Evolutionary conservation across 2,888 invertebrate species (phyloP).

Genomic region (Cheilosia variabilis): DNA sequence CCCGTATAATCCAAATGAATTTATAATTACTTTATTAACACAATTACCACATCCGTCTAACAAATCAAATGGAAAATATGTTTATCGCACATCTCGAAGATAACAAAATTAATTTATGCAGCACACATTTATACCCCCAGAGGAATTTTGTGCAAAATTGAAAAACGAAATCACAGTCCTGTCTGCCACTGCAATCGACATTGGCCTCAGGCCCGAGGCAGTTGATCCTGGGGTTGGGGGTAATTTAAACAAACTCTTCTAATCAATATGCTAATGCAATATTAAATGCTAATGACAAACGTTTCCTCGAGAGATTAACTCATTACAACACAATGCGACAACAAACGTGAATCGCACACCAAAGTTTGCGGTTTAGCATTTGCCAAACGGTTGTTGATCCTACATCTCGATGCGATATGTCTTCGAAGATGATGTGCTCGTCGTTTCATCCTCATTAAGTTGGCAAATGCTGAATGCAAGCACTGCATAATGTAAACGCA

Average conservation of each 20-base stretch:
- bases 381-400: slow-evolving; percentile 38
- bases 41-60: slow-evolving; percentile 56
- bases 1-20: slow-evolving; percentile 34
- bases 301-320: slow-evolving; percentile 69
- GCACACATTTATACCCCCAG: slow-evolving; percentile 14
- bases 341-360: slow-evolving; percentile 26
- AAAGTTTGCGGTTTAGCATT: slow-evolving; percentile 32
- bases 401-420: not conserved
- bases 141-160: slow-evolving; percentile 23
- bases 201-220: not conserved
- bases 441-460: slow-evolving; percentile 62
- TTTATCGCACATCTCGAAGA: slow-evolving; percentile 51
- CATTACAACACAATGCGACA: slow-evolving; percentile 57
- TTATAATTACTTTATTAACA: slow-evolving; percentile 66
- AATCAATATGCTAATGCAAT: slow-evolving; percentile 74
- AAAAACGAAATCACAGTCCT: slow-evolving; percentile 23
- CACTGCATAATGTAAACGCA: slow-evolving; percentile 61
- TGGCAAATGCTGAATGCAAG: slow-evolving; percentile 46
- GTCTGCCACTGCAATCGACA: not conserved
- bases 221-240: not conserved
- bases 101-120: slow-evolving; percentile 59
- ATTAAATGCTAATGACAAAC: slow-evolving; percentile 73
- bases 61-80: slow-evolving; percentile 70
- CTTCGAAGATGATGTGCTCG: slow-evolving; percentile 34
- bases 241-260: slow-evolving; percentile 50